Conservation (phyloP, 2,888 invertebrate genomes). For the Cataglyphis cursor region DNA sequence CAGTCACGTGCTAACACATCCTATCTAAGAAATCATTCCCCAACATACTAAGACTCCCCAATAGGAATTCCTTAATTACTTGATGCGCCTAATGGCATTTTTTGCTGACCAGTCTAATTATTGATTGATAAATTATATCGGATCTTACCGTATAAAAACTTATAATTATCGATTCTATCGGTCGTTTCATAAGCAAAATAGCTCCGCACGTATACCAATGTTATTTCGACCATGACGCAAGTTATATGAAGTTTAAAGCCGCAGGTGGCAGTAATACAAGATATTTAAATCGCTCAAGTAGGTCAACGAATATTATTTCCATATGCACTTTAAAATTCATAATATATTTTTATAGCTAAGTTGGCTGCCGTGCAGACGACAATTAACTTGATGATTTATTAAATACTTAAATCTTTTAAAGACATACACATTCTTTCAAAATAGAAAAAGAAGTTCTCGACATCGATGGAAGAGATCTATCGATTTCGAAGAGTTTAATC, state of each 20-base stretch:
- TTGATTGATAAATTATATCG: constrained; percentile 12
- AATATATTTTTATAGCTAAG: background rate
- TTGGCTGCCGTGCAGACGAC: background rate
- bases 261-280: constrained; percentile 11
- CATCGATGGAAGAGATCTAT: constrained; percentile 1
- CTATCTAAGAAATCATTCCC: background rate
- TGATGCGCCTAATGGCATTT: constrained; percentile 9
- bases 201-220: background rate
- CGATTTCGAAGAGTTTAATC: constrained; percentile 16
- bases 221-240: constrained; percentile 32
- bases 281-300: constrained; percentile 24
- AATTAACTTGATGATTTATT: background rate
- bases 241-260: constrained; percentile 31
- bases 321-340: background rate
- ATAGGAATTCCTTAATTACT: background rate
- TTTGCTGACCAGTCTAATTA: background rate
- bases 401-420: background rate
- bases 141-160: background rate
- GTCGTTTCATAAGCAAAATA: background rate
- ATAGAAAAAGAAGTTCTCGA: background rate
- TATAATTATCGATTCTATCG: constrained; percentile 22
- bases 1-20: constrained; percentile 21
- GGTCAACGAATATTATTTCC: background rate
- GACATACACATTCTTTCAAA: background rate
- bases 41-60: background rate